Percentiles rank a stretch among this genome's conserved stretches.
Evolutionary conservation across 1,140 invertebrate species (phyloP).

Genomic region (Paraescarpia echinospica): DNA sequence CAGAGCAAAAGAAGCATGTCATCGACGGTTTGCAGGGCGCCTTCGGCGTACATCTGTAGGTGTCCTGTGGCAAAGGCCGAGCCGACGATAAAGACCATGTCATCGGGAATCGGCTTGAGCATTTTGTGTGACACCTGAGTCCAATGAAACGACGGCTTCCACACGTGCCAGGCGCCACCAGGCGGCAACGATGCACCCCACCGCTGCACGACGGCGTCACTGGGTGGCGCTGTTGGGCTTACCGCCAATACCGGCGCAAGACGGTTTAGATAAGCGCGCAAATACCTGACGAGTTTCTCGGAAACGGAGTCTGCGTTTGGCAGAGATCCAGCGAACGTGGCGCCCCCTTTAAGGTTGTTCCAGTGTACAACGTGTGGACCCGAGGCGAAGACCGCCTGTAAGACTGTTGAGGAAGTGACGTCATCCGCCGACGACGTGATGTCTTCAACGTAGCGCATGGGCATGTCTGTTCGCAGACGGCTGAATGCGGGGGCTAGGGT

Average conservation of each 20-base stretch:
- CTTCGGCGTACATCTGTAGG: neutral
- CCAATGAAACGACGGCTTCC: constrained; percentile 9
- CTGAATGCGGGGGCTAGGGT: neutral
- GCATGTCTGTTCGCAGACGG: neutral
- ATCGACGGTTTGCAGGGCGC: constrained; percentile 6
- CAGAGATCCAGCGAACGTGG: neutral
- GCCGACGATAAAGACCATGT: neutral
- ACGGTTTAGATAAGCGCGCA: neutral
- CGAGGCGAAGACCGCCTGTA: constrained; percentile 9
- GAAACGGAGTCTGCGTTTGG: neutral
- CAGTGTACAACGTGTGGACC: neutral
- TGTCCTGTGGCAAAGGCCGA: neutral
- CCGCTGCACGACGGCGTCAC: neutral
- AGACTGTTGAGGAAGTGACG: neutral
- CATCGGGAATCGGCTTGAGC: neutral
- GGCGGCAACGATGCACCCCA: neutral
- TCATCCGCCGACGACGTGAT: neutral
- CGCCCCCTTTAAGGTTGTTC: neutral
- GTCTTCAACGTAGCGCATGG: constrained; percentile 4
- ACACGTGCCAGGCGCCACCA: constrained; percentile 14
- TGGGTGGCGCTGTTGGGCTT: neutral
- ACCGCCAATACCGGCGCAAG: neutral
- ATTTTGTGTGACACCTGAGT: neutral
- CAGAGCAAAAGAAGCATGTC: neutral
- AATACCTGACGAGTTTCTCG: neutral